Evolutionary conservation across 1,140 invertebrate species (phyloP), one percentile per base, ranked within the genome.

Genomic region (Drosophila nannoptera): DNA sequence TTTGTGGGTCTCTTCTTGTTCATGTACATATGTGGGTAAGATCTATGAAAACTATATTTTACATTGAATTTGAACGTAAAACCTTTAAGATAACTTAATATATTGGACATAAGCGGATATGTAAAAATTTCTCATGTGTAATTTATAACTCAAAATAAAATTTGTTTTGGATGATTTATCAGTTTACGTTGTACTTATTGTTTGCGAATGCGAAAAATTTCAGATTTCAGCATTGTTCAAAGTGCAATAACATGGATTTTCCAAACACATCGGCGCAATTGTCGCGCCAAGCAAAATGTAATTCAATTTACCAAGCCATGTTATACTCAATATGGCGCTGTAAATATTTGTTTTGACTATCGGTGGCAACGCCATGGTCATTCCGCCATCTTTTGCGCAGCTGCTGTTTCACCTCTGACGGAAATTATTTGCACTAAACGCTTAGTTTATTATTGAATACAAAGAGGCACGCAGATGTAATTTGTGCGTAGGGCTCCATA

Each of bases 311-410:
- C 22, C 5, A 42, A 7, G 4, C n/a, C 0, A 56, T 58, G 46
- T 53, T 58, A 58, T 38, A 65, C 67, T 69, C 67, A 58, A 65
- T 58, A 65, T 40, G 61, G 67, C 9, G 56, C 38, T 58, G 61
- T 65, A 33, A 69, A 12, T 4, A 6, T 9, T 5, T 5, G 45
- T 48, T 5, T 4, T 5, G 2, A 3, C 2, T 4, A 22, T 22
- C 4, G 5, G 46, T 69, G 67, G 67, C 61, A 69, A 58, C 67
- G 38, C 53, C 7, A 35, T 4, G n/a, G 16, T n/a, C 22, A 43
- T 38, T 65, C 53, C 83, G 84, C 84, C 83, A 87, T 87, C 83
- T 87, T 87, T 84, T 68, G 45, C 38, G 67, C 64, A 73, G 58
- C 75, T 69, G 65, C 60, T 61, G 62, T 55, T 58, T 54, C 40